Conservation (phyloP, 2,888 invertebrate genomes). For the Pandemis corylana region DNA sequence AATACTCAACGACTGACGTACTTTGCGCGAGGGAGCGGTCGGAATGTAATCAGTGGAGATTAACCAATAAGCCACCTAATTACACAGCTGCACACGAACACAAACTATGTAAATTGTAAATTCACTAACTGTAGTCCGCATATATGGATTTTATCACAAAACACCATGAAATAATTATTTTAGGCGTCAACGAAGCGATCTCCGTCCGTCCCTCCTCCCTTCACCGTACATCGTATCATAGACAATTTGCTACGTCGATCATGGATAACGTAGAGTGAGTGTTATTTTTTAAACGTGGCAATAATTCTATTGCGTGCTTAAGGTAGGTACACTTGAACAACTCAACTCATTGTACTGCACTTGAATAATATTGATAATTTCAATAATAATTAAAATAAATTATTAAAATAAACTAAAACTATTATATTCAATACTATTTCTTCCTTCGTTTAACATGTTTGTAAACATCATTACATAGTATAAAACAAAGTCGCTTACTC, state of each 20-base stretch:
- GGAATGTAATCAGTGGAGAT: conserved; percentile 69
- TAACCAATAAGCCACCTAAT: conserved; percentile 53
- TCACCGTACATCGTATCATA: conserved; percentile 71
- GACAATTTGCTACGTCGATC: conserved; percentile 49
- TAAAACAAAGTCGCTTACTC: no score
- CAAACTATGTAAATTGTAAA: conserved; percentile 61
- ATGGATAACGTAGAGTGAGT: conserved; percentile 57
- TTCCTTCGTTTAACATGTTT: no score
- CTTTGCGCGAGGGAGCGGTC: conserved; percentile 82
- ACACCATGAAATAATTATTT: conserved; percentile 68
- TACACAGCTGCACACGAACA: conserved; percentile 62
- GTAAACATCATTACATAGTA: no score
- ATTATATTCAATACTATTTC: no score
- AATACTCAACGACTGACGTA: conserved; percentile 80
- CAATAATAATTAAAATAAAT: no score
- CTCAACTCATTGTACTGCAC: no score
- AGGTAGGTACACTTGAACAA: neutral
- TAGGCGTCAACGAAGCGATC: conserved; percentile 82
- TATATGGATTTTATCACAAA: conserved; percentile 67
- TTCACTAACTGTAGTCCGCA: conserved; percentile 70
- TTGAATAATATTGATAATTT: no score
- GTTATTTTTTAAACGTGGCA: conserved; percentile 20
- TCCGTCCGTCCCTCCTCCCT: conserved; percentile 73
- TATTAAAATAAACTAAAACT: no score
- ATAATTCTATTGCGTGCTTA: neutral